A percentile compares a stretch with the other conserved stretches of the same genome.
Conservation (phyloP, 2,113 vertebrate genomes). For the Pleuronectes platessa region DNA sequence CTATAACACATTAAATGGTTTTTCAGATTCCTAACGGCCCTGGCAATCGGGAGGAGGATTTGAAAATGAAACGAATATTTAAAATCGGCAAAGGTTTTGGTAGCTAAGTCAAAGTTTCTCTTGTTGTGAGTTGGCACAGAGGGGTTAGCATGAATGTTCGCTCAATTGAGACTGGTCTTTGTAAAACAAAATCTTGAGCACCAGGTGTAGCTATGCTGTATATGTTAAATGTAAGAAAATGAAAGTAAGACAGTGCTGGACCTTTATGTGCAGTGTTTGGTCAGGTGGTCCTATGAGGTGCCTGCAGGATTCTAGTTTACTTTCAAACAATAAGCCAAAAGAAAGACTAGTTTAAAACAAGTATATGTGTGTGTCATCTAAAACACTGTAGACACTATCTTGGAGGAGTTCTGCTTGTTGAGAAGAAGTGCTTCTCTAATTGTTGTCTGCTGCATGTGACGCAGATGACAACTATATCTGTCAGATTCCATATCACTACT, state of each 20-base stretch:
- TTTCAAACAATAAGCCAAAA: slow-evolving; percentile 21
- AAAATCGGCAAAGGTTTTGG: neutral
- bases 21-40: neutral
- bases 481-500: no score
- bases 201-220: neutral
- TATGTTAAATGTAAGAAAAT: slow-evolving; percentile 10
- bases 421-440: no score
- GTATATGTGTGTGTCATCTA: neutral
- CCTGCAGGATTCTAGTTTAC: neutral
- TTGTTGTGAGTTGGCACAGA: neutral
- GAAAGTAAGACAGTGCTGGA: neutral
- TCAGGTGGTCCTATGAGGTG: slow-evolving; percentile 37
- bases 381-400: slow-evolving; percentile 51
- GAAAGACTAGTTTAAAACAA: slow-evolving; percentile 21
- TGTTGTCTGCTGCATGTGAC: slow-evolving; percentile 37
- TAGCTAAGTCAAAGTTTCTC: neutral
- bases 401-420: neutral
- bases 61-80: neutral
- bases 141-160: neutral
- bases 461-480: slow-evolving; percentile 69
- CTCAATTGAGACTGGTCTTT: neutral
- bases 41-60: neutral
- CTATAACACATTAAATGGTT: neutral
- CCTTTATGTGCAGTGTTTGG: slow-evolving; percentile 34
- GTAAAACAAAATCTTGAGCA: neutral